Conservation (phyloP, 2,888 invertebrate species). For the Eubasilissa splendida region DNA sequence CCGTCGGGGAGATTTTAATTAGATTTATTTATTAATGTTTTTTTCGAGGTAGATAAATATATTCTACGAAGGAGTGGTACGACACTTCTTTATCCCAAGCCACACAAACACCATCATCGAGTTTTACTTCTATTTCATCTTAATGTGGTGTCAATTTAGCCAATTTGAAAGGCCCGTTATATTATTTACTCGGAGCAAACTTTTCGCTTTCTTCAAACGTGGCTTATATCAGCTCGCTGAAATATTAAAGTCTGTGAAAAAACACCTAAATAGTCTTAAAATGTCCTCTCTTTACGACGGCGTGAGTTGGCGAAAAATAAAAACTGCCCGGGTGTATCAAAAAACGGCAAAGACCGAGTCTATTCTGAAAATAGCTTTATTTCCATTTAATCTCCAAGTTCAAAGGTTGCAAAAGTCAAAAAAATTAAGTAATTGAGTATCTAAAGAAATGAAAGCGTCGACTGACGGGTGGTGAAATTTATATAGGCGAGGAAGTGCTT, state of each 20-base stretch:
- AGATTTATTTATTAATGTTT: not conserved
- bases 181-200: not conserved
- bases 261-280: slow-evolving; percentile 6
- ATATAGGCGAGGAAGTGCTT: not conserved
- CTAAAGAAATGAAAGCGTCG: slow-evolving; percentile 42
- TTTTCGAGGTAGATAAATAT: not conserved
- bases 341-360: slow-evolving; percentile 36
- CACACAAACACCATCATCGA: not conserved
- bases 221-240: slow-evolving; percentile 5
- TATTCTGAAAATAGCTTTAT: slow-evolving; percentile 36
- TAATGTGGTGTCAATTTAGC: slow-evolving; percentile 5
- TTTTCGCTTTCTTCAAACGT: not conserved
- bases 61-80: not conserved
- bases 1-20: too few species aligned
- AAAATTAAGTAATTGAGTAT: slow-evolving; percentile 44
- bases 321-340: slow-evolving; percentile 22
- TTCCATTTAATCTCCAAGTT: slow-evolving; percentile 51
- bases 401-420: slow-evolving; percentile 46
- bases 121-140: not conserved
- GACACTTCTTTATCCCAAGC: not conserved
- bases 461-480: not conserved
- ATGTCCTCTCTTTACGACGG: slow-evolving; percentile 6
- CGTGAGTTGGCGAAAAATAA: slow-evolving; percentile 21
- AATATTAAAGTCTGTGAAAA: slow-evolving; percentile 3
- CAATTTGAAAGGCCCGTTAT: not conserved